Conservation (phyloP, 2,888 invertebrate genomes). For the Mythimna loreyi region DNA sequence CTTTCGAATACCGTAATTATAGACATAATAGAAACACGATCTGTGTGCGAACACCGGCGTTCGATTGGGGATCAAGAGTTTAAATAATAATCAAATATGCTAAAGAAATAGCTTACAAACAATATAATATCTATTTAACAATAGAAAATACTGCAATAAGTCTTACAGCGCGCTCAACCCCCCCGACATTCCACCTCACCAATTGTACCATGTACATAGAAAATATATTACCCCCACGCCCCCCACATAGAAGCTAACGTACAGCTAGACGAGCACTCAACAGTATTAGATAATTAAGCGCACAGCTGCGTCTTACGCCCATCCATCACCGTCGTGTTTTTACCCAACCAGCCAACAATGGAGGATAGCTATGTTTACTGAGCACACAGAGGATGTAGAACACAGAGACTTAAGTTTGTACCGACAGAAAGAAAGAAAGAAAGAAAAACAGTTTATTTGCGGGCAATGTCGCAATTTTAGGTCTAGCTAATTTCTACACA, state of each 20-base stretch:
- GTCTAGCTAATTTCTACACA: too few relatives aligned
- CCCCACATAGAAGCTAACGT: conserved; percentile 14
- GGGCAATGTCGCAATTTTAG: too few relatives aligned
- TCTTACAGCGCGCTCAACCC: conserved; percentile 21
- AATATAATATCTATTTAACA: conserved; percentile 3
- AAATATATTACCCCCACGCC: conserved; percentile 37
- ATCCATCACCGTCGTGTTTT: conserved; percentile 65
- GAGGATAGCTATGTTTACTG: conserved; percentile 13
- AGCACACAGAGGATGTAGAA: neutral
- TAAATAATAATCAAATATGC: too few relatives aligned
- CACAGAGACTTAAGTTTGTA: neutral
- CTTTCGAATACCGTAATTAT: too few relatives aligned
- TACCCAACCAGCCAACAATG: conserved; percentile 36
- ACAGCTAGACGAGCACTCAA: conserved; percentile 51
- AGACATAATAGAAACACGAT: too few relatives aligned
- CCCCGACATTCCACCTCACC: conserved; percentile 22
- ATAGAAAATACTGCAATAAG: conserved; percentile 38
- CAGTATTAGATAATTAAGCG: conserved; percentile 65
- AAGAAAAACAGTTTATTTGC: too few relatives aligned
- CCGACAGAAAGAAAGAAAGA: too few relatives aligned
- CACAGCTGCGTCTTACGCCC: conserved; percentile 64
- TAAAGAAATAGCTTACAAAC: neutral
- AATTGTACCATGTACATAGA: conserved; percentile 42
- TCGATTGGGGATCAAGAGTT: too few relatives aligned
- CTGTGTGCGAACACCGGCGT: too few relatives aligned